Conservation (phyloP, 2,888 invertebrate species). For the Lasioglossum zephyrum region DNA sequence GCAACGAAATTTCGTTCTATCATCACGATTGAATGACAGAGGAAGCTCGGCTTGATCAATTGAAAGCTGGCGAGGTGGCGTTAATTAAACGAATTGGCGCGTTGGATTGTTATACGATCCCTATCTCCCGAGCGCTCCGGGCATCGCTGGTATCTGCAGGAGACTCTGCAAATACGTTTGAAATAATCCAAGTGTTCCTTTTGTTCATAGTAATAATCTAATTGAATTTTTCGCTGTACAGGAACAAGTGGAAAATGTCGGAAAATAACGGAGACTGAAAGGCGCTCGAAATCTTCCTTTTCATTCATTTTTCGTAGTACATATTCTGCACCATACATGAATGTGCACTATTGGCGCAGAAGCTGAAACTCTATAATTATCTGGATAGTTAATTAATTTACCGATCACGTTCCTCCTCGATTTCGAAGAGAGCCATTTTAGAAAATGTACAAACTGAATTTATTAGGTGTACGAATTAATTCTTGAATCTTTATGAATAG, state of each 20-base stretch:
- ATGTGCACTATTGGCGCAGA: no score
- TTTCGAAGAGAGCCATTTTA: no score
- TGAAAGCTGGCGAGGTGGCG: not conserved
- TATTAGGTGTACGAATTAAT: no score
- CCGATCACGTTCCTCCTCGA: no score
- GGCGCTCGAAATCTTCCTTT: not conserved
- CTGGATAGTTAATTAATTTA: no score
- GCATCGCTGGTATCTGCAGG: not conserved
- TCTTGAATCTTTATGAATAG: no score
- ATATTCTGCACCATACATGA: not conserved
- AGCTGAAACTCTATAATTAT: no score
- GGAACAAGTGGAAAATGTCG: not conserved
- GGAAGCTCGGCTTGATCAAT: not conserved
- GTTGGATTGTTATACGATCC: not conserved
- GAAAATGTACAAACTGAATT: no score
- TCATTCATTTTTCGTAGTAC: not conserved
- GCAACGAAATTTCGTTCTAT: not conserved
- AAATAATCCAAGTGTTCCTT: not conserved
- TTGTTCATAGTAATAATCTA: not conserved
- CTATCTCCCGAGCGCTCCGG: not conserved
- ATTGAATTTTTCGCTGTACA: not conserved
- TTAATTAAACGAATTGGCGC: constrained; percentile 6
- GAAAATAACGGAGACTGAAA: not conserved
- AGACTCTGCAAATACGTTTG: not conserved
- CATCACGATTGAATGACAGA: not conserved